Evolutionary conservation across 37 sponge, comb jelly and placozoan species (phyloP), one percentile per base, ranked within the genome.

Genomic region (Dysidea cf. avara): DNA sequence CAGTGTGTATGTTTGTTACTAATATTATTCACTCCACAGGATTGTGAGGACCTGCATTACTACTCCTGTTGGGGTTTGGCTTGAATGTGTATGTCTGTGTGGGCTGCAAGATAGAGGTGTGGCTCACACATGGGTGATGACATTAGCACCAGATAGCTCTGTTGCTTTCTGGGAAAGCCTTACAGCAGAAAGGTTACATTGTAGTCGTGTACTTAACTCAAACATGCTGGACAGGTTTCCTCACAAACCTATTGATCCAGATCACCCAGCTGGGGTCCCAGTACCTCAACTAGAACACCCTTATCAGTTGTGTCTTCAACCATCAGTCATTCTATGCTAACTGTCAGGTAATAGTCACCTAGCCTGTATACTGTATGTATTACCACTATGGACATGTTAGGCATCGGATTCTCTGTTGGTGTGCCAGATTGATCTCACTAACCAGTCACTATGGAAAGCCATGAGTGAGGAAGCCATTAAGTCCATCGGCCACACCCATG

Each of bases 241-340:
- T 26, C 94, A 93, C 18, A 32, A 67, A 9, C 49, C 36, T 22
- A 73, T 84, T 67, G 81, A 93, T 59, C 94, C 87, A 6, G 61
- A 64, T 66, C 58, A 34, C 28, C 86, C 84, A 39, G 81, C 91
- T 1, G 91, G 91, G 0, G 55, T 57, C 9, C 72, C 81, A 7
- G 36, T 75, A 39, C 81, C 84, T 25, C 59, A 38, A 20, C 87
- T 78, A 14, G 21, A 54, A 12, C 78, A 92, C 55, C 93, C 96
- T 13, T 99, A 93, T 64, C 74, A 59, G 96, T 33, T 99, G 94
- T 46, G 62, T 99, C 56, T 99, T 99, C 88, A 99, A 90, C 65
- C 93, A 99, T 69, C 46, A 77, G 51, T 38, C 88, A 53, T 95
- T 95, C 64, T 89, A 72, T 71, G 99, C 99, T 62, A 99, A 99